Evolutionary conservation across 2,888 invertebrate genomes (phyloP).

Genomic region (Syrphus vitripennis): DNA sequence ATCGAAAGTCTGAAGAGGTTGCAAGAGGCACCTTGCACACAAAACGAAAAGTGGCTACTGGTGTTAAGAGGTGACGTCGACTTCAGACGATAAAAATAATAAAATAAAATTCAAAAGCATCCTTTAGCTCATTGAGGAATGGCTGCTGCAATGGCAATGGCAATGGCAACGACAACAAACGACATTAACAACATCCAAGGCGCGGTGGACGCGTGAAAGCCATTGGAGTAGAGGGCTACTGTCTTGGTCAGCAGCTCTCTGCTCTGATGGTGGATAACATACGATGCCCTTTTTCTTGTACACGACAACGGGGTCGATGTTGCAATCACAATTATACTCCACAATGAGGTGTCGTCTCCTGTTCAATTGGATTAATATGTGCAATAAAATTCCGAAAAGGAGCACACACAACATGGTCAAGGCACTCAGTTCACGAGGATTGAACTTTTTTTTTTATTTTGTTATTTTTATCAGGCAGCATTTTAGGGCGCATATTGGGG

Average conservation of each 20-base stretch:
- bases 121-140: background rate
- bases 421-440: background rate
- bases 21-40: constrained; percentile 4
- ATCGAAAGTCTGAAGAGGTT: background rate
- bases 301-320: constrained; percentile 34
- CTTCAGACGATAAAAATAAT: constrained; percentile 41
- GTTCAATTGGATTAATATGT: constrained; percentile 57
- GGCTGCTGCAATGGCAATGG: too few species aligned
- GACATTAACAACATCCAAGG: background rate
- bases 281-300: constrained; percentile 43
- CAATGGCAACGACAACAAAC: background rate
- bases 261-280: constrained; percentile 15
- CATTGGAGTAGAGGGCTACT: constrained; percentile 22
- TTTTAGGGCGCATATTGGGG: background rate
- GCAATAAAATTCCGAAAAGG: constrained; percentile 57
- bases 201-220: constrained; percentile 31
- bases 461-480: background rate
- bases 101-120: constrained; percentile 23
- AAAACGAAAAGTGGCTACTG: constrained; percentile 55
- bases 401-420: constrained; percentile 10
- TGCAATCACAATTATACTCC: constrained; percentile 45
- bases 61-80: constrained; percentile 56
- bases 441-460: constrained; percentile 6
- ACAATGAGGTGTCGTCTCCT: constrained; percentile 51
- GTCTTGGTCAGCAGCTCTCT: background rate